Evolutionary conservation across 2,797 vertebrate species (phyloP), one percentile per base, ranked within the genome.

Genomic region (Todus mexicanus): DNA sequence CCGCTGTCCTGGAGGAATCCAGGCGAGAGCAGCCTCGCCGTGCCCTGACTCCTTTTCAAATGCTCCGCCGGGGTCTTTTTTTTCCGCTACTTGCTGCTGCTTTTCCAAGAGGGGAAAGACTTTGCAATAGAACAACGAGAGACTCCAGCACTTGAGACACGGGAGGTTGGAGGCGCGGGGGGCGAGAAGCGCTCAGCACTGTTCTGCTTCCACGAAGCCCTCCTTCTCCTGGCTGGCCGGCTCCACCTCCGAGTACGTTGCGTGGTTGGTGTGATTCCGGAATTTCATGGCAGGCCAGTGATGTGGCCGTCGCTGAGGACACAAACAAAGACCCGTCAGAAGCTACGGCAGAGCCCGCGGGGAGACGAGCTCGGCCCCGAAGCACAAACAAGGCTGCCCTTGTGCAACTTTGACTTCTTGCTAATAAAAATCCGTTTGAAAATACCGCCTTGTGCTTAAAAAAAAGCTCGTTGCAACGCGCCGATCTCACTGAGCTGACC

Each of bases 261-360:
- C 80, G 3, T 96, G 98, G 79, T 96, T 98, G 92, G 97, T 95
- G 78, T 97, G 97, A 71, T 98, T 98, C 15, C 98, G 97, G 97
- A 99, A 99, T 93, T 98, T 99, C 98, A 98, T 98, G 85, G 98
- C 98, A 1, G 98, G 98, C 98, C 98, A 99, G 90, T 93, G 99
- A 89, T 98, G 98, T 35, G 98, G 98, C 89, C 98, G 97, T 91
- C 98, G 96, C 99, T 99, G 95, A 1, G 56, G 87, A 61, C 33
- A 23, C 27, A 87, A 74, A 94, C 11, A 90, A 53, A 90, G 40
- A 71, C 7, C 38, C 25, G 3, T 70, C 11, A 86, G 86, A 50
- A 45, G 73, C 25, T 6, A 3, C 1, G 57, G 15, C 5, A 13
- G 25, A 33, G 45, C 50, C 80, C 3, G 42, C 10, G 1, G 64